Base-by-base conservation (phyloP, 2,797 vertebrate genomes). In the Mallotus villosus region DNA sequence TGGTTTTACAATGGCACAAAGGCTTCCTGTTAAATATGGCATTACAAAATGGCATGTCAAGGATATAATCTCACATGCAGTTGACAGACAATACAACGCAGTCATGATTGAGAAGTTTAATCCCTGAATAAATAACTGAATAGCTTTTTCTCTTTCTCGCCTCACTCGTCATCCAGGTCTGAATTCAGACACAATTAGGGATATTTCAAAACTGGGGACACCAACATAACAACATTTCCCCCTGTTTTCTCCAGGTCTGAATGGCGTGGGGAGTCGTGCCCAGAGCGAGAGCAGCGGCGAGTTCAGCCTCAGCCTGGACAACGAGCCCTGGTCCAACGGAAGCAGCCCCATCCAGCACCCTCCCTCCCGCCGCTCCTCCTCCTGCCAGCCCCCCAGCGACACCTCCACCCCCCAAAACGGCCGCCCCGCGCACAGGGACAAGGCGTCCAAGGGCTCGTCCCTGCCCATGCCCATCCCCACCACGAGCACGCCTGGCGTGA, bases 281-380 rank as follows among this genome's bases (percentile, higher is more conserved):
- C 95, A 95, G 37, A 98, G 97, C 76, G 95, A 97, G 85, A 97
- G 95, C 93, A 97, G 96, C 1, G 95, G 95, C 22, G 97, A 98
- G 76, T 97, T 96, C 82, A 96, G 91, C 81, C 78, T 95, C 78
- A 93, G 93, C 41, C 91, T 95, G 55, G 96, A 98, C 57, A 94
- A 94, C 17, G 96, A 97, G 82, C 91, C 93, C 0, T 97, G 95
- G 95, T 97, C 95, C 66, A 96, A 95, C 64, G 95, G 95, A 90
- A 98, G 95, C 85, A 97, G 96, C 71, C 90, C 96, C 0, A 92
- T 96, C 63, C 95, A 95, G 82, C 87, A 87, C 75, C 83, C 87
- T 4, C 87, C 81, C 1, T 83, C 95, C 63, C 94, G 92, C 77
- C 92, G 91, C 14, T 87, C 89, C 12, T 91, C 78, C 19, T 85